A percentile compares a stretch with the other conserved stretches of the same genome.
Conservation (phyloP, 1,140 invertebrate genomes). For the Drosophila trapezifrons region DNA sequence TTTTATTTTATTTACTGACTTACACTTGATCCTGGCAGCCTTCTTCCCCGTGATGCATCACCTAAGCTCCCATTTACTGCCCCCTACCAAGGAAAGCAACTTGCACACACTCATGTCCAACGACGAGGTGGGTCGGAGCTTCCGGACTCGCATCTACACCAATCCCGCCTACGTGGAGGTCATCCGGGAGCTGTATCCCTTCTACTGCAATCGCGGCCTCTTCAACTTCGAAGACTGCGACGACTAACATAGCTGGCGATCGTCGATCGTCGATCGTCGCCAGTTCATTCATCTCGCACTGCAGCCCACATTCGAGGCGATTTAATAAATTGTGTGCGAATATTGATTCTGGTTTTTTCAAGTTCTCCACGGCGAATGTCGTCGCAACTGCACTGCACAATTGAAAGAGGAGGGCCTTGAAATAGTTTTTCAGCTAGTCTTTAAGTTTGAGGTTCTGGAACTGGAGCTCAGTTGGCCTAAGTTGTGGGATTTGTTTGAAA, state of each 20-base stretch:
- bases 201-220: conserved; percentile 62
- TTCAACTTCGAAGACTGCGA: conserved; percentile 53
- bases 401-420: conserved; percentile 22
- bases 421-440: conserved; percentile 9
- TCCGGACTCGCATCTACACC: conserved; percentile 26
- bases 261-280: neutral
- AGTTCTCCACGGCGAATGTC: conserved; percentile 19
- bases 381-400: conserved; percentile 5
- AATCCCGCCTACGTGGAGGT: conserved; percentile 53
- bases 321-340: conserved; percentile 45
- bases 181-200: conserved; percentile 63
- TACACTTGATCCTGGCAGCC: conserved; percentile 16
- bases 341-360: conserved; percentile 49
- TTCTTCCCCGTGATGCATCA: conserved; percentile 61
- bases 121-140: conserved; percentile 43
- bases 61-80: conserved; percentile 42
- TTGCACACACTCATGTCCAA: conserved; percentile 41
- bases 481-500: too few species aligned
- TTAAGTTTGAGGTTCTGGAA: neutral
- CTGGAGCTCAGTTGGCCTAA: neutral
- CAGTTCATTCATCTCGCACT: conserved; percentile 6
- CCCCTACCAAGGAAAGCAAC: conserved; percentile 59
- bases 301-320: conserved; percentile 7
- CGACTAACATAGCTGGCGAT: neutral
- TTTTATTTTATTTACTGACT: neutral